Evolutionary conservation across 35 echinoderm and acorn worm species (phyloP).

Genomic region (Lytechinus variegatus): DNA sequence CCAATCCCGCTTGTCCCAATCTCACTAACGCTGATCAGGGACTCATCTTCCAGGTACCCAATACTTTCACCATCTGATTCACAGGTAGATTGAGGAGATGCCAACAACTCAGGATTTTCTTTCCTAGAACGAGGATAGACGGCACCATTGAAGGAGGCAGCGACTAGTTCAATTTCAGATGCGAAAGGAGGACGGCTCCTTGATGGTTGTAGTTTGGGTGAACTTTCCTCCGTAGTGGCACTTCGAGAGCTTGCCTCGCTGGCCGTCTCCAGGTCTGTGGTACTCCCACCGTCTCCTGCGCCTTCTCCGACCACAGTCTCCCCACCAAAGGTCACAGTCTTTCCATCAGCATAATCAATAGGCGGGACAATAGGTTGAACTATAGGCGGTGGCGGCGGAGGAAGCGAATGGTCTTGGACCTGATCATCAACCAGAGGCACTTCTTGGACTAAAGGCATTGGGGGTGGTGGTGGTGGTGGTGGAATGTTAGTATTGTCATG

Average conservation of each 20-base stretch:
- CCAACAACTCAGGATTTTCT: not conserved
- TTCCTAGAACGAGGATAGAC: not conserved
- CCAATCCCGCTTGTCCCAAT: not conserved
- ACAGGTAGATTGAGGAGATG: not conserved
- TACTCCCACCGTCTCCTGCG: not conserved
- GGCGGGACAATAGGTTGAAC: not conserved
- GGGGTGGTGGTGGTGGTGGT: not conserved
- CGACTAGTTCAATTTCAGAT: not conserved
- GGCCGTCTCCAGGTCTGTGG: not conserved
- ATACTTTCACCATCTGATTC: not conserved
- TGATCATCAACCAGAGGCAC: not conserved
- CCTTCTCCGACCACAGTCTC: conserved; percentile 27
- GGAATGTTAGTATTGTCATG: not conserved
- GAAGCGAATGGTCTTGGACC: not conserved
- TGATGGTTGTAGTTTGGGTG: not conserved
- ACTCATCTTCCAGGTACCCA: not conserved
- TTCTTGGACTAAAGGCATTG: not conserved
- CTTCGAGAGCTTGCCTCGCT: not conserved
- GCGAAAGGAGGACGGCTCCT: not conserved
- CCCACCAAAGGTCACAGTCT: conserved; percentile 27
- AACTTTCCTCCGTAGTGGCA: not conserved
- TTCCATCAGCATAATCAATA: conserved; percentile 18
- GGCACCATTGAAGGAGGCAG: not conserved
- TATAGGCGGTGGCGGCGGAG: not conserved
- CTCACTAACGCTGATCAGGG: not conserved